These are phyloP conservation scores for Spea hammondii DNA, from an alignment of 2,797 vertebrate genomes.

Conservation along the genomic window DNA sequence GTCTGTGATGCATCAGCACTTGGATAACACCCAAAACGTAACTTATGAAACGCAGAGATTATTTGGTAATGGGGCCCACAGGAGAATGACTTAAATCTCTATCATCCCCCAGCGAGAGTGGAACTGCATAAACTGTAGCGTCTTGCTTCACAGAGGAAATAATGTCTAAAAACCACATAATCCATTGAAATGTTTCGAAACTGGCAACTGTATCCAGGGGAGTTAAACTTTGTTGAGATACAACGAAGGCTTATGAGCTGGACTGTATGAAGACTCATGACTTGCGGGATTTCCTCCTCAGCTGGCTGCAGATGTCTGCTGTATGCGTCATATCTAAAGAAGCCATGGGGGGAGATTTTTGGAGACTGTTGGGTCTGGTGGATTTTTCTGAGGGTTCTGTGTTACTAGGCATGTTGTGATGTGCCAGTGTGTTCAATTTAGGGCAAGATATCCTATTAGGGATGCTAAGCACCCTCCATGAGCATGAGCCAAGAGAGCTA, in stretches of 20 bases:
- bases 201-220: constrained; percentile 35
- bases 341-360: no score
- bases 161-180: constrained; percentile 17
- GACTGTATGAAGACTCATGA: background rate
- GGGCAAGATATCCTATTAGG: no score
- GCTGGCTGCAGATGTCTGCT: constrained; percentile 23
- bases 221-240: background rate
- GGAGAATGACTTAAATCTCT: constrained; percentile 10
- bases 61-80: constrained; percentile 16
- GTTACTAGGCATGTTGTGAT: background rate
- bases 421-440: background rate
- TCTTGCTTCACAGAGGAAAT: background rate
- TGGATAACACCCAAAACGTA: constrained; percentile 11
- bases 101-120: constrained; percentile 1
- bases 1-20: background rate
- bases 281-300: constrained; percentile 14
- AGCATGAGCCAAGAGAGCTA: no score
- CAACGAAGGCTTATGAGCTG: constrained; percentile 21
- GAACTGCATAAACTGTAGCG: constrained; percentile 12
- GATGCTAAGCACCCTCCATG: no score
- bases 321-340: background rate
- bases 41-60: constrained; percentile 33
- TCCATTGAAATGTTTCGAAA: constrained; percentile 16
- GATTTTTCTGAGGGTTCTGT: no score
- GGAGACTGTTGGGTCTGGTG: no score